These are phyloP conservation scores for Cotesia glomerata DNA, from an alignment of 1,140 invertebrate species.

Conservation along the genomic window DNA sequence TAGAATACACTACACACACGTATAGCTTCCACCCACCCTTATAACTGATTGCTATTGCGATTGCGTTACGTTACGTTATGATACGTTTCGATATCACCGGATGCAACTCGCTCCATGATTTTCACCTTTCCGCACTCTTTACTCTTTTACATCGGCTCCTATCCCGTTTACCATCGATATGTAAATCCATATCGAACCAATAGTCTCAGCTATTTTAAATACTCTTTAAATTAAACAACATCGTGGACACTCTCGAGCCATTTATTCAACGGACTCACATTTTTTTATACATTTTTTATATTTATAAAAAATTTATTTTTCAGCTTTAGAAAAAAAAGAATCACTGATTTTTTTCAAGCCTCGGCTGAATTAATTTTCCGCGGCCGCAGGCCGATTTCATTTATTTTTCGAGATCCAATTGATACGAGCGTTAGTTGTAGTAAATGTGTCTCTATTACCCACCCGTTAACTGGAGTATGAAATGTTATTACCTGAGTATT, in stretches of 20 bases:
- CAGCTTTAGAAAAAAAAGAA: too few relatives aligned
- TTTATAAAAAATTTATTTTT: too few relatives aligned
- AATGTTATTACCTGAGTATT: background rate
- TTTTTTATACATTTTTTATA: too few relatives aligned
- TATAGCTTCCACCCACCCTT: conserved; percentile 25
- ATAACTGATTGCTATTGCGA: conserved; percentile 34
- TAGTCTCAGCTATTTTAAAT: too few relatives aligned
- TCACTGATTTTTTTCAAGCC: too few relatives aligned
- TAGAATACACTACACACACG: background rate
- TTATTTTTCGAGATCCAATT: too few relatives aligned
- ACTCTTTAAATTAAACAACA: too few relatives aligned
- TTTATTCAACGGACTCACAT: too few relatives aligned
- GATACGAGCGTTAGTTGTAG: background rate
- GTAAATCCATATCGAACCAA: background rate
- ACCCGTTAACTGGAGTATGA: background rate
- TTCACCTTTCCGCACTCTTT: background rate
- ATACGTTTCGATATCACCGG: conserved; percentile 22
- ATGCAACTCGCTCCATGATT: background rate
- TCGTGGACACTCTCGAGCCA: too few relatives aligned
- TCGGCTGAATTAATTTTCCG: too few relatives aligned
- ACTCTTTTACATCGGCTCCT: background rate
- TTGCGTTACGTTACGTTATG: conserved; percentile 39
- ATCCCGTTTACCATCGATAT: background rate
- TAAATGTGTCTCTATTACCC: background rate
- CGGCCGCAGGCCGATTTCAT: too few relatives aligned